Percentiles rank a stretch among this genome's conserved stretches.
phyloP scores from a whole-genome alignment of 2,797 vertebrate genomes.

The Argyrosomus regius region DNA sequence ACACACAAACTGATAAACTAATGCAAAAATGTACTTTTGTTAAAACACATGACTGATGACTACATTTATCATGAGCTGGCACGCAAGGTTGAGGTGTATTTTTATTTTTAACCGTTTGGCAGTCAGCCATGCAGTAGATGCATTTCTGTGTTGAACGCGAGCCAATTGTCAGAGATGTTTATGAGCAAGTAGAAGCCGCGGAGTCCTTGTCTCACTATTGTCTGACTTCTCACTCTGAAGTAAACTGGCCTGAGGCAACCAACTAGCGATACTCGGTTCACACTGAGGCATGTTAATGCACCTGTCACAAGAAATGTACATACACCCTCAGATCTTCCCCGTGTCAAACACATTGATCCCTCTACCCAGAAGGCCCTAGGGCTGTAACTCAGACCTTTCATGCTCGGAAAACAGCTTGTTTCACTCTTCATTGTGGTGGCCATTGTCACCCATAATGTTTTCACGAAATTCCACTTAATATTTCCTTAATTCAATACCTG shows the following conservation, averaged over 20 bases:
- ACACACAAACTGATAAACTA: conserved; percentile 1
- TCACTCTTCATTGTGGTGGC: conserved; percentile 22
- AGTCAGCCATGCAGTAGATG: conserved; percentile 23
- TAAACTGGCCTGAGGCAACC: conserved; percentile 39
- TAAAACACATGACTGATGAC: conserved; percentile 30
- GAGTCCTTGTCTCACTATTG: conserved; percentile 23
- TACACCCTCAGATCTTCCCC: conserved; percentile 41
- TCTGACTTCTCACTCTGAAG: conserved; percentile 41
- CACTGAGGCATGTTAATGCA: conserved; percentile 51
- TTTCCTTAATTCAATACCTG: conserved; percentile 44
- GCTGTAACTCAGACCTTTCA: conserved; percentile 44
- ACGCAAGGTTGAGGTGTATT: conserved; percentile 17
- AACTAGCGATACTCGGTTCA: conserved; percentile 25
- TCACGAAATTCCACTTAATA: conserved; percentile 41
- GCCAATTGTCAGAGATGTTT: conserved; percentile 39
- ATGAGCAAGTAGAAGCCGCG: conserved; percentile 21
- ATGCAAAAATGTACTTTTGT: conserved; percentile 27
- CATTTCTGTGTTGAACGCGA: conserved; percentile 28
- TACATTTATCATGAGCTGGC: conserved; percentile 35
- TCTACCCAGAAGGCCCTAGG: conserved; percentile 58
- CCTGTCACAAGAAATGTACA: conserved; percentile 45
- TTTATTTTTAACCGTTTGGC: conserved; percentile 47
- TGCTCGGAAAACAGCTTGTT: conserved; percentile 21
- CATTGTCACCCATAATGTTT: conserved; percentile 40
- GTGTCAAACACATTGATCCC: conserved; percentile 44